phyloP scores from a whole-genome alignment of 2,888 invertebrate species.

The Leucophora obtusa region DNA sequence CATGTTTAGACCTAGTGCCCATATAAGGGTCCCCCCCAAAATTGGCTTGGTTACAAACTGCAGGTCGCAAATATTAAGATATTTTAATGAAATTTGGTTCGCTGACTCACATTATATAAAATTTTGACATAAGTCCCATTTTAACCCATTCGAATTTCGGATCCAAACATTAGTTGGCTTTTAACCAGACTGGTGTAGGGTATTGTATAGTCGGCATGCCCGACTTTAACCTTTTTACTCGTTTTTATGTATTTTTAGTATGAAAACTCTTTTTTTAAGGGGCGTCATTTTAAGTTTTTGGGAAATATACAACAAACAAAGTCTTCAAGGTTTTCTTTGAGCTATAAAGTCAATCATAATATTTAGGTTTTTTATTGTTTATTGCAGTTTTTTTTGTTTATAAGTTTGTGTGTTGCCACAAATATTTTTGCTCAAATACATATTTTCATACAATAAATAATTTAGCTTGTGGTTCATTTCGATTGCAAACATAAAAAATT shows the following conservation, averaged over 20 bases:
- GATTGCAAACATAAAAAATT: slow-evolving; percentile 18
- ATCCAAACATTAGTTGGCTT: no score
- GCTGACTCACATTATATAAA: no score
- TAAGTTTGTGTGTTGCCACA: not conserved
- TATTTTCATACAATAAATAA: not conserved
- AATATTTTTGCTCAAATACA: not conserved
- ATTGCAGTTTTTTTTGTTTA: slow-evolving; percentile 16
- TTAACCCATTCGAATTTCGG: no score
- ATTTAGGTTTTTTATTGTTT: slow-evolving; percentile 47
- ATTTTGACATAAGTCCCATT: no score
- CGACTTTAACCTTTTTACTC: no score
- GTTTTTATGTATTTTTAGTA: slow-evolving; percentile 7
- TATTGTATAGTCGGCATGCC: no score
- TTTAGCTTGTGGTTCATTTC: not conserved
- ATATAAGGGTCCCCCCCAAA: no score
- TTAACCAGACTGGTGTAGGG: no score
- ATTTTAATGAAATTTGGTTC: no score
- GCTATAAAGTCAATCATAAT: slow-evolving; percentile 61
- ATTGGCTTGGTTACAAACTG: no score
- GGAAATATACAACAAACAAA: slow-evolving; percentile 23
- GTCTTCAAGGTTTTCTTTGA: slow-evolving; percentile 56
- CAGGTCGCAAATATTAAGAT: no score
- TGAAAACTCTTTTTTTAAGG: slow-evolving; percentile 47
- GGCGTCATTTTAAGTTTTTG: slow-evolving; percentile 27
- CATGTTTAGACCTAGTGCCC: no score